Evolutionary conservation across 1,140 invertebrate genomes (phyloP).

Genomic region (Ceratosolen fusciceps): DNA sequence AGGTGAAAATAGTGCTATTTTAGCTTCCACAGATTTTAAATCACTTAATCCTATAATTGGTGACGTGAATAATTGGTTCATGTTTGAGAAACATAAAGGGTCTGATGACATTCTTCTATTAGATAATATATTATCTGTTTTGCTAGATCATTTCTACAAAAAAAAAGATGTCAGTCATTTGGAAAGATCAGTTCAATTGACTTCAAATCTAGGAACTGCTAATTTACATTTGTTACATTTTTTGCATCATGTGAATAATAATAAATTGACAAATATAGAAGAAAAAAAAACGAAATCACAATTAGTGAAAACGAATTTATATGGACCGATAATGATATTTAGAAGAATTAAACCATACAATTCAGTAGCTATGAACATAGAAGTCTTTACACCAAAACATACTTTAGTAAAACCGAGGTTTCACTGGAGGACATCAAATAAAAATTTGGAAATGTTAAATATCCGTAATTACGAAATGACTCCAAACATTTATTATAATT

Average conservation of each 20-base stretch:
- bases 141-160: slow-evolving; percentile 50
- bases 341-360: not conserved
- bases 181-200: not conserved
- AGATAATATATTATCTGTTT: slow-evolving; percentile 50
- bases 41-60: slow-evolving; percentile 11
- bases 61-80: slow-evolving; percentile 54
- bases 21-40: not conserved
- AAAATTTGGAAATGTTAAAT: not conserved
- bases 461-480: not conserved
- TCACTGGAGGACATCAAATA: not conserved
- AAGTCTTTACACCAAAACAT: not conserved
- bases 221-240: not conserved
- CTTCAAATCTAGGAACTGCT: not conserved
- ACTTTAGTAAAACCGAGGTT: not conserved
- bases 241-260: not conserved
- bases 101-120: slow-evolving; percentile 29
- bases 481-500: not conserved
- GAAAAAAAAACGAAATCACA: not conserved
- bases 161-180: slow-evolving; percentile 8
- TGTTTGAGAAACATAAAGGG: slow-evolving; percentile 34
- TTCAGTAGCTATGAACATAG: not conserved
- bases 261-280: not conserved
- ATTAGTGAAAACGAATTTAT: not conserved
- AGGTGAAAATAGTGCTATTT: not conserved
- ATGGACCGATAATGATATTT: not conserved